Evolutionary conservation across 2,113 vertebrate genomes (phyloP).

Genomic region (Speoplatyrhinus poulsoni): DNA sequence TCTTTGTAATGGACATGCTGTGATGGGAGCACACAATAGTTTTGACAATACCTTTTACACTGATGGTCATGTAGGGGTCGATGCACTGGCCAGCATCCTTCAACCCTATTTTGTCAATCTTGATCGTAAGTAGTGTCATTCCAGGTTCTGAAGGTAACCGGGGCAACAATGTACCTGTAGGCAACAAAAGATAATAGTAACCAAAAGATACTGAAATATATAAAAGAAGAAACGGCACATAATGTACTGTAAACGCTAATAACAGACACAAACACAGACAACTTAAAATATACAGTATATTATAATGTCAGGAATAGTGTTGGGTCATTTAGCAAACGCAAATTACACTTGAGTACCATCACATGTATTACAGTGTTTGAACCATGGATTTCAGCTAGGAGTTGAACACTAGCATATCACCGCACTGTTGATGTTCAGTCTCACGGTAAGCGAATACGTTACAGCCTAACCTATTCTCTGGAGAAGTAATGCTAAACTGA

Average conservation of each 20-base stretch:
- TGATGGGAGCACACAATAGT: neutral
- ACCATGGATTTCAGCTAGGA: no score
- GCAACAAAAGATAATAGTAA: constrained; percentile 34
- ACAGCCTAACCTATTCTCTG: no score
- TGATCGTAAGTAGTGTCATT: constrained; percentile 92
- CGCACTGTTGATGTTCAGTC: no score
- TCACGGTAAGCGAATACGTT: no score
- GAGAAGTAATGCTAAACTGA: neutral
- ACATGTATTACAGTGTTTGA: no score
- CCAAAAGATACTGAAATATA: neutral
- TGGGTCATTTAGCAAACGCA: no score
- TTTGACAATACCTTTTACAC: constrained; percentile 86
- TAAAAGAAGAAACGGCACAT: neutral
- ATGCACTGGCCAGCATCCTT: constrained; percentile 98
- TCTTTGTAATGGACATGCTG: neutral
- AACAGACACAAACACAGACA: no score
- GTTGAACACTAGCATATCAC: no score
- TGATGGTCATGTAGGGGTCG: constrained; percentile 95
- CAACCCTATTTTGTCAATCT: constrained; percentile 95
- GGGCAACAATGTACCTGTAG: constrained; percentile 91
- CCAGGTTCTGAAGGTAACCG: constrained; percentile 94
- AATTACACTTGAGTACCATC: no score
- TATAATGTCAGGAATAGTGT: no score
- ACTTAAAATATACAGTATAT: no score
- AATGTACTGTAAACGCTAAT: no score